Evolutionary conservation across 1,140 invertebrate species (phyloP).

Genomic region (Oscheius sp.): DNA sequence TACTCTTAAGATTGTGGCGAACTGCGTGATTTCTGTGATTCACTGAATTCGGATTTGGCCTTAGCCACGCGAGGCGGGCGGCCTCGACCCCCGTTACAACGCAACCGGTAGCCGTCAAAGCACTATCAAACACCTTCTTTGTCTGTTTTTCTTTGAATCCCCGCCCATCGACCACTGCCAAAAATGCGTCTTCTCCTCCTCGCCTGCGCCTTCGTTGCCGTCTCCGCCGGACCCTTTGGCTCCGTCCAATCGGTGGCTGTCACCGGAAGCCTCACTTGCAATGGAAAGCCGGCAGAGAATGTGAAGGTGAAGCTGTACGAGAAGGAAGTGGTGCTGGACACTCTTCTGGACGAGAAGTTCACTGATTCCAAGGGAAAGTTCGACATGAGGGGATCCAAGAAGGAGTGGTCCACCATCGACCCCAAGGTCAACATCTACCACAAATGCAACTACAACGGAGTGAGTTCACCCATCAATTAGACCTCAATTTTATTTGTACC

Average conservation of each 20-base stretch:
- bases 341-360: conserved; percentile 54
- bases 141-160: background rate
- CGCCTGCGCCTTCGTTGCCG: background rate
- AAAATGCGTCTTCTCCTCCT: conserved; percentile 1
- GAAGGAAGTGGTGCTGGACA: conserved; percentile 46
- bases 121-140: background rate
- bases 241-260: conserved; percentile 45
- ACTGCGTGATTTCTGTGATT: too few species aligned
- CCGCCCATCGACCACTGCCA: background rate
- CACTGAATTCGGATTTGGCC: too few species aligned
- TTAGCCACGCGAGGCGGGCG: too few species aligned
- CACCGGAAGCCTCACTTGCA: conserved; percentile 45
- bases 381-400: conserved; percentile 49
- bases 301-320: conserved; percentile 57
- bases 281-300: conserved; percentile 45
- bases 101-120: background rate
- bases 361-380: conserved; percentile 49
- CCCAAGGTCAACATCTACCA: conserved; percentile 55
- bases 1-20: too few species aligned
- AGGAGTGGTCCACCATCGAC: conserved; percentile 40
- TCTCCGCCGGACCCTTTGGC: conserved; percentile 4
- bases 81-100: background rate
- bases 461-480: conserved; percentile 27
- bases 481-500: too few species aligned
- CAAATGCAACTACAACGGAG: conserved; percentile 51